Evolutionary conservation across 2,797 vertebrate species (phyloP).

Genomic region (Eidolon dupreanum): DNA sequence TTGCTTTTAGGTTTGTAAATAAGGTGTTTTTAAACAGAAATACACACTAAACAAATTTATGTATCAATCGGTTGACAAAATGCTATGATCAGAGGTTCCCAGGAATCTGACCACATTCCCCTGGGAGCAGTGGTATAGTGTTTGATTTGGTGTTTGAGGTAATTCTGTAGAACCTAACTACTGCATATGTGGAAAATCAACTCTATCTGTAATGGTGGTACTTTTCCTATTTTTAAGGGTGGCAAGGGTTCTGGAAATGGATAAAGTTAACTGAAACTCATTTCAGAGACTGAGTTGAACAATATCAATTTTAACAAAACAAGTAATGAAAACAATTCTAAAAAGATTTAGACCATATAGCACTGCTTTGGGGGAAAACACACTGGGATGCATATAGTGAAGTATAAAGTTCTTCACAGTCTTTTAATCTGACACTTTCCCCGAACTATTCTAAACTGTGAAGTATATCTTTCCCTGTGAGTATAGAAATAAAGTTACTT

Average conservation of each 20-base stretch:
- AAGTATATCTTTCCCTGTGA: neutral
- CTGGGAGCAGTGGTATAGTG: too few relatives aligned
- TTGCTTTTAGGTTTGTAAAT: too few relatives aligned
- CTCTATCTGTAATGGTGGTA: rapidly evolving
- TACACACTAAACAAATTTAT: neutral
- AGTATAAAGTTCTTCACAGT: neutral
- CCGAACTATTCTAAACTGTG: neutral
- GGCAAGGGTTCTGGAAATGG: neutral
- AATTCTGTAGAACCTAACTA: neutral
- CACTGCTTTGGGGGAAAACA: neutral
- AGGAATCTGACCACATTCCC: neutral
- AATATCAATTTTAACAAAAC: neutral
- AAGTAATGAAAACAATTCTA: neutral
- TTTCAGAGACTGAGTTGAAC: neutral
- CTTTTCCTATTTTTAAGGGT: neutral
- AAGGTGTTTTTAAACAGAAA: neutral
- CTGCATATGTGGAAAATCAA: rapidly evolving
- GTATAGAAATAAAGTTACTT: neutral
- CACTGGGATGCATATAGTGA: rapidly evolving
- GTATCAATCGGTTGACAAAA: neutral
- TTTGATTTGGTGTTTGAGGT: rapidly evolving
- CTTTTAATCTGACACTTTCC: neutral
- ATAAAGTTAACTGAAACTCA: neutral
- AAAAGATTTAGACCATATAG: neutral
- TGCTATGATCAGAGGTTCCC: neutral